Evolutionary conservation across 2,797 vertebrate species (phyloP), one percentile per base, ranked within the genome.

Genomic region (Gobionotothen gibberifrons): DNA sequence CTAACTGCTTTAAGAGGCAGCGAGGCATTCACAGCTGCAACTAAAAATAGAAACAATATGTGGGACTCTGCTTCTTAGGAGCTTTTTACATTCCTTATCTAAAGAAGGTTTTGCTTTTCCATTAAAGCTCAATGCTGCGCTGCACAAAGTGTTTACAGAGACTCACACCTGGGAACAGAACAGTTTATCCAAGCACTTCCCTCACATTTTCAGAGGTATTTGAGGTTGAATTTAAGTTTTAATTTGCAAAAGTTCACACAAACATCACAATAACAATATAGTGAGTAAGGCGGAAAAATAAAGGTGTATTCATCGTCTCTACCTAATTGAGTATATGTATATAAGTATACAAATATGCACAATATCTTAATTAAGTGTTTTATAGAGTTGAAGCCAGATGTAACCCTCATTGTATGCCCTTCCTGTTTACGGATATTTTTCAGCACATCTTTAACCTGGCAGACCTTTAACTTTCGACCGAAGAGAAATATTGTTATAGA

Each of bases 21-120:
- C 26, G 32, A 59, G 3, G 42, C 11, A 3, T 46, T 59, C 36
- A 46, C 51, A 52, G 43, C 69, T 61, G 49, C 46, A 40, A 10
- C 48, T 51, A 54, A 26, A 72, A 52, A 58, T 44, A 59, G 55
- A 60, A 52, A n/a, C 59, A 39, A 22, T 17, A 52, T 4, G 52
- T 54, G 29, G 11, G 10, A 12, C 51, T 56, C 47, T 21, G 11
- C 40, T 43, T 17, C 32, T 57, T 32, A 11, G 10, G 2, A 26
- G 0, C 9, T 55, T 44, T 16, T 17, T 16, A 2, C 40, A 13
- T 8, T 47, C 14, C 7, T 15, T 53, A n/a, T 54, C 58, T 9
- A 11, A 0, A 9, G 16, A 49, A 17, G 22, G 22, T 29, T 70
- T 53, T 57, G 29, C 61, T 66, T 77, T 46, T 55, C n/a, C 61